A percentile compares a stretch with the other conserved stretches of the same genome.
Conservation (phyloP, 2,797 vertebrate species). For the Artibeus lituratus region DNA sequence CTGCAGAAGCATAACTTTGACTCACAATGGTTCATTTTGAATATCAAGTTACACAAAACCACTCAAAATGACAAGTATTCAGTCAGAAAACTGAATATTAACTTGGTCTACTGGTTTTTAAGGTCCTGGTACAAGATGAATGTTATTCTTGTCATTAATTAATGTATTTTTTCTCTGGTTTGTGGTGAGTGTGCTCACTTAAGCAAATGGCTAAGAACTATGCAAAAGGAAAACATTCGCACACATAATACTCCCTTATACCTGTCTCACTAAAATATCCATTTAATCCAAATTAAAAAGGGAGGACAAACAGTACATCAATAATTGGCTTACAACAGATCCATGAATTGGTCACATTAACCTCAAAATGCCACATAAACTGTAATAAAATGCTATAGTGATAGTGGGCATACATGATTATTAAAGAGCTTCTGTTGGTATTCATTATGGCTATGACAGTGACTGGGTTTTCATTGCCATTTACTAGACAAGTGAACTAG, state of each 20-base stretch:
- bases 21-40: background rate
- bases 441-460: background rate
- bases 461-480: background rate
- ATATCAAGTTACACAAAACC: background rate
- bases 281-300: slow-evolving; percentile 10
- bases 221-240: background rate
- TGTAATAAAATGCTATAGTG: background rate
- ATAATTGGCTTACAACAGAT: background rate
- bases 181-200: background rate
- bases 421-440: background rate
- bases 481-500: background rate
- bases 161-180: background rate
- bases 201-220: background rate
- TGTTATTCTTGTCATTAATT: background rate
- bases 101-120: background rate
- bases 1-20: background rate
- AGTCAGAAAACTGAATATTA: background rate
- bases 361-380: background rate
- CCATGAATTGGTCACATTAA: background rate
- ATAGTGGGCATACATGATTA: background rate
- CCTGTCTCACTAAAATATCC: background rate
- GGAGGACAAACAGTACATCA: background rate
- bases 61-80: background rate
- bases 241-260: background rate
- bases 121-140: background rate